A percentile compares a stretch with the other conserved stretches of the same genome.
These are phyloP conservation scores for Periphyllus acericola DNA, from an alignment of 2,888 invertebrate genomes.

Conservation along the genomic window DNA sequence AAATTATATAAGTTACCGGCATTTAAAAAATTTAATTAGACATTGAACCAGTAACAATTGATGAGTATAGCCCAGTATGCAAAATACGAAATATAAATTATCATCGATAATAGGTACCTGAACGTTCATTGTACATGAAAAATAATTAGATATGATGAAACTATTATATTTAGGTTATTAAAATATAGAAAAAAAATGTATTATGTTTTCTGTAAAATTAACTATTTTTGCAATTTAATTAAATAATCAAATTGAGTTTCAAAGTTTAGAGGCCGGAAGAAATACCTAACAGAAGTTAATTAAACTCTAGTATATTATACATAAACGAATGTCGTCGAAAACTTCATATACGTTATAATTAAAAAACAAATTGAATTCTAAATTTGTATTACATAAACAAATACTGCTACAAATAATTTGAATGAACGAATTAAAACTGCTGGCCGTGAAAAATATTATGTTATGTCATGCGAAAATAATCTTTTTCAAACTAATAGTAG, in stretches of 20 bases:
- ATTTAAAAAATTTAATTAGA: too few relatives aligned
- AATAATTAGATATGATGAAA: neutral
- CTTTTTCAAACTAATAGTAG: too few relatives aligned
- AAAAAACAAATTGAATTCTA: constrained; percentile 35
- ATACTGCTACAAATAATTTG: neutral
- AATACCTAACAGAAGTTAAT: constrained; percentile 13
- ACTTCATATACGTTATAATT: neutral
- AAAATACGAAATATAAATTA: too few relatives aligned
- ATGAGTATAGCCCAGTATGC: too few relatives aligned
- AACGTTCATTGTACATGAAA: too few relatives aligned
- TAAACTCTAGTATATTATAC: constrained; percentile 9
- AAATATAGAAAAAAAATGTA: neutral
- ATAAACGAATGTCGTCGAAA: constrained; percentile 9
- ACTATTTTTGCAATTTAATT: neutral
- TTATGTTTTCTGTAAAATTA: neutral
- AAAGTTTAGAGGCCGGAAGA: neutral
- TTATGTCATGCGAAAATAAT: too few relatives aligned
- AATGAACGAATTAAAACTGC: neutral
- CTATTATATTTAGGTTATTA: neutral
- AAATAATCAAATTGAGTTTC: constrained; percentile 16
- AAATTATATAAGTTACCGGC: too few relatives aligned
- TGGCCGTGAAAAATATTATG: neutral
- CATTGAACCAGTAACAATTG: too few relatives aligned
- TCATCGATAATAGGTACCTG: too few relatives aligned
- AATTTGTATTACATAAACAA: neutral